Evolutionary conservation across 2,797 vertebrate species (phyloP), one percentile per base, ranked within the genome.

Genomic region (Danio albolineatus): DNA sequence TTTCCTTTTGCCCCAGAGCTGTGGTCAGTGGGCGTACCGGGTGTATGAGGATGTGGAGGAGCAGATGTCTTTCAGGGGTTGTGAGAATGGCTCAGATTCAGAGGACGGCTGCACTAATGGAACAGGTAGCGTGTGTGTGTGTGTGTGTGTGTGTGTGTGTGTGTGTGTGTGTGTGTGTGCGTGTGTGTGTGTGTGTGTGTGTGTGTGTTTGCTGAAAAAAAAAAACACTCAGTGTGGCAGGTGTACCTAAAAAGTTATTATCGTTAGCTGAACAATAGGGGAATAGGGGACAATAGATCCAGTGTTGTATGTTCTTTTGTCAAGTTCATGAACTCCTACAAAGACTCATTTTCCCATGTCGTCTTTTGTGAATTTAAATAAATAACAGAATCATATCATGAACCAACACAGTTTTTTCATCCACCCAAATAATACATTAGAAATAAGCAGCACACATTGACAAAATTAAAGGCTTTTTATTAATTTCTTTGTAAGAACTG

Each of bases 21-120:
- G 94, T 78, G 93, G 92, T 84, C 96, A 95, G 87, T 99, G 97
- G 97, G 94, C 96, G 66, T 98, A 97, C 88, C 94, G 96, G 36
- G 94, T 95, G 5, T 95, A 96, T 10, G 98, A 99, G 86, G 96
- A 97, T 64, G 95, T 96, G 57, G 96, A 98, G 74, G 94, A 95
- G 56, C 87, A 89, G 1, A 85, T 77, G 43, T 92, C 44, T 73
- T 88, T 4, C 89, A 54, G 59, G 49, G 85, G 81, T 84, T 89
- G 0, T 83, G 93, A 94, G 90, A 92, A 90, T 16, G 90, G 89
- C 43, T 90, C 93, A 8, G 94, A 93, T 64, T 86, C 88, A 0
- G 91, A 93, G 61, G 91, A 91, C 39, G 95, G 92, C 2, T 91
- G 88, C 82, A 93, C 91, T 28, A 93, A 94, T 62, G 94, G 95